A percentile compares a stretch with the other conserved stretches of the same genome.
Evolutionary conservation across 2,888 invertebrate genomes (phyloP).

Genomic region (Oegoconia quadripuncta): DNA sequence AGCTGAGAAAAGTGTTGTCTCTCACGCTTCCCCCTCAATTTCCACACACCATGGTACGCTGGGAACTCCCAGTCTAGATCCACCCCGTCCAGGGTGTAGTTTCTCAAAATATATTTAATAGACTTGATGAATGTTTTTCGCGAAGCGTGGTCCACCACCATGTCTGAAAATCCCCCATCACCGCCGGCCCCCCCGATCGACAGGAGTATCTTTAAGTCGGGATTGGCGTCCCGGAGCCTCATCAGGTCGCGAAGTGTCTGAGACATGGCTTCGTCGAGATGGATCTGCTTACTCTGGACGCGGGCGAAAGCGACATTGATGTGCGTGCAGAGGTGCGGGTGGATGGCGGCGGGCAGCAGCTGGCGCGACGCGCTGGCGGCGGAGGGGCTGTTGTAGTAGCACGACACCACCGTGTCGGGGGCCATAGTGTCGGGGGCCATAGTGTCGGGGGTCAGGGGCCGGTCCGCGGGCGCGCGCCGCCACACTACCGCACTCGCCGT

Average conservation of each 20-base stretch:
- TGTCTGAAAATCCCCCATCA: constrained; percentile 82
- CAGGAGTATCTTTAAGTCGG: constrained; percentile 85
- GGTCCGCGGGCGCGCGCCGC: not conserved
- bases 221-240: constrained; percentile 79
- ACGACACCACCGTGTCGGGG: constrained; percentile 63
- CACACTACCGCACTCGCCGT: not conserved
- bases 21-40: constrained; percentile 56
- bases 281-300: constrained; percentile 80
- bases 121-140: constrained; percentile 82
- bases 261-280: constrained; percentile 64
- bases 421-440: not conserved
- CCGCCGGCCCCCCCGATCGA: constrained; percentile 84
- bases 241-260: constrained; percentile 58
- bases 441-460: not conserved
- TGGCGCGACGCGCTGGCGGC: constrained; percentile 31
- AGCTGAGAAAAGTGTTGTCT: constrained; percentile 87
- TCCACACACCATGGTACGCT: constrained; percentile 59
- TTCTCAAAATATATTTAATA: constrained; percentile 70
- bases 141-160: constrained; percentile 84
- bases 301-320: constrained; percentile 87
- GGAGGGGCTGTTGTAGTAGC: constrained; percentile 83
- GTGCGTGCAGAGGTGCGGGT: constrained; percentile 89
- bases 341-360: constrained; percentile 79
- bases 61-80: constrained; percentile 95
- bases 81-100: constrained; percentile 82